These are phyloP conservation scores for Erinaceus europaeus DNA, from an alignment of 2,113 vertebrate species.

Conservation along the genomic window DNA sequence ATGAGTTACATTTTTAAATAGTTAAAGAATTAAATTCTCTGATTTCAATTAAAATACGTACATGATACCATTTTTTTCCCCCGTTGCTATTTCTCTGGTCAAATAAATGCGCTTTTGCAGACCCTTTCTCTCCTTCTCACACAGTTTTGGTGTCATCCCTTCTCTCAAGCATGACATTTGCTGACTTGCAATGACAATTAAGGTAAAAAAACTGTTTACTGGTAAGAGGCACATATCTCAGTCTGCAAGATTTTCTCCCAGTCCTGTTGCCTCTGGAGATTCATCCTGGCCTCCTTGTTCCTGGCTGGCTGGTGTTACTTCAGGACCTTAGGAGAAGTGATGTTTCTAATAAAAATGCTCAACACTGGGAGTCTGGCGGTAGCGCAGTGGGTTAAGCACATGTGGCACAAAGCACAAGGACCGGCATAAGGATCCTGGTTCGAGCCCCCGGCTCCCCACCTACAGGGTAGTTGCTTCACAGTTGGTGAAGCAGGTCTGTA, in stretches of 20 bases:
- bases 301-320: background rate
- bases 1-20: background rate
- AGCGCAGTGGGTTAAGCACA: too few relatives aligned
- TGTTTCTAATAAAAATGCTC: background rate
- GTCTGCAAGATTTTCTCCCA: background rate
- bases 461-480: too few relatives aligned
- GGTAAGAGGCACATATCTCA: too few relatives aligned
- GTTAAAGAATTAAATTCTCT: slow-evolving; percentile 54
- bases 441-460: too few relatives aligned
- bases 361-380: background rate
- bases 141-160: slow-evolving; percentile 47
- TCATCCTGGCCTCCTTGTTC: background rate
- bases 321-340: background rate
- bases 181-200: background rate
- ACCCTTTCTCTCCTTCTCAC: slow-evolving; percentile 55
- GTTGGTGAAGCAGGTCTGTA: too few relatives aligned
- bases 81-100: slow-evolving; percentile 19
- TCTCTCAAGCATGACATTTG: background rate
- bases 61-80: slow-evolving; percentile 41
- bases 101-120: slow-evolving; percentile 17
- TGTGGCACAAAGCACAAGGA: too few relatives aligned
- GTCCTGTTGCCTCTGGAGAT: background rate
- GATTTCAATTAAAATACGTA: slow-evolving; percentile 30
- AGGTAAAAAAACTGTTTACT: slow-evolving; percentile 50
- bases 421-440: too few relatives aligned